These are phyloP conservation scores for Toxonevra muliebris DNA, from an alignment of 2,888 invertebrate genomes.

Conservation along the genomic window DNA sequence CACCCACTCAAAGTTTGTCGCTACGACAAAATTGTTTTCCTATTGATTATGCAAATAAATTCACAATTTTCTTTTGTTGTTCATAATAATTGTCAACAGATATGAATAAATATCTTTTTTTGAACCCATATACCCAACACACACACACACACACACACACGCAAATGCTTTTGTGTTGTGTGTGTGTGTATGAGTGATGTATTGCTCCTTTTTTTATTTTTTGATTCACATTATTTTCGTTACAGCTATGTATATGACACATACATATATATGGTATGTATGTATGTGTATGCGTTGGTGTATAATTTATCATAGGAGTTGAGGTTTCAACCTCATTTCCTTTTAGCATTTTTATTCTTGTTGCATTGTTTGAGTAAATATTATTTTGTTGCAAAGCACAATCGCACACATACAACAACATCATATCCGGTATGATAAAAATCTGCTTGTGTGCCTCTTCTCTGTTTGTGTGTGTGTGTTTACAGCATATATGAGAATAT, in stretches of 20 bases:
- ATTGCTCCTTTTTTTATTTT: constrained; percentile 23
- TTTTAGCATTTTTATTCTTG: constrained; percentile 8
- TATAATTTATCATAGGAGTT: constrained; percentile 26
- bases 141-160: constrained; percentile 17
- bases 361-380: constrained; percentile 20
- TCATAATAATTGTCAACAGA: constrained; percentile 46
- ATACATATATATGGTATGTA: too few relatives aligned
- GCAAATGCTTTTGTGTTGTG: not conserved
- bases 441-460: not conserved
- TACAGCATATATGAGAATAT: constrained; percentile 19
- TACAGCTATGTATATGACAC: too few relatives aligned
- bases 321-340: constrained; percentile 36
- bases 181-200: constrained; percentile 24
- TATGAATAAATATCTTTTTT: constrained; percentile 42
- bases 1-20: too few relatives aligned
- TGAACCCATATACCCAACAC: constrained; percentile 26
- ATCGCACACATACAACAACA: not conserved
- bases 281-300: not conserved
- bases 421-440: constrained; percentile 22
- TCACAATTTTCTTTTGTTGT: constrained; percentile 39
- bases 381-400: constrained; percentile 21
- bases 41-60: constrained; percentile 41
- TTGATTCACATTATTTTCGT: not conserved
- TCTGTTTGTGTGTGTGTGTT: constrained; percentile 17
- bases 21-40: constrained; percentile 14